phyloP scores from a whole-genome alignment of 2,797 vertebrate genomes.

The Mycteria americana region DNA sequence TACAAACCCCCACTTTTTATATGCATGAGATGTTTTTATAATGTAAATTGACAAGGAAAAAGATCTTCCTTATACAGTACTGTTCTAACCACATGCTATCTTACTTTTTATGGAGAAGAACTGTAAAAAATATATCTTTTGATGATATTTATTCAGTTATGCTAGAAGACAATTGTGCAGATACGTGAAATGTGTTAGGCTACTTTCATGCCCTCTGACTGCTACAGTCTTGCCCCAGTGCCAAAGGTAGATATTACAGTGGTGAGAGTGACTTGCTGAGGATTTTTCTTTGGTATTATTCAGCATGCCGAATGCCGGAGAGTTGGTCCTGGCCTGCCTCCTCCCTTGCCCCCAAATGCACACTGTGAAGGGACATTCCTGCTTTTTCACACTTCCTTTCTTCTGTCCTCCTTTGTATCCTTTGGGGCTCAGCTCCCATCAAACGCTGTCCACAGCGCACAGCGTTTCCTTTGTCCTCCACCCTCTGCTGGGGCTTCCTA shows the following conservation, averaged over 20 bases:
- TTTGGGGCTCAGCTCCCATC: neutral
- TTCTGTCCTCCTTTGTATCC: neutral
- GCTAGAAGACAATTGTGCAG: neutral
- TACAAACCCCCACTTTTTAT: constrained; percentile 27
- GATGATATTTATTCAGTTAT: constrained; percentile 22
- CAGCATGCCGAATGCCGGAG: neutral
- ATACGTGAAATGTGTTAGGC: neutral
- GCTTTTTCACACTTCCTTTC: neutral
- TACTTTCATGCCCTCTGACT: neutral
- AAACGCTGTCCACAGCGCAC: neutral
- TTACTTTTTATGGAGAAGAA: constrained; percentile 16
- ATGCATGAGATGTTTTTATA: constrained; percentile 59
- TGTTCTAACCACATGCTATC: constrained; percentile 3
- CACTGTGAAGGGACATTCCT: neutral
- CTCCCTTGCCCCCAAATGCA: neutral
- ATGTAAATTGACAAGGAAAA: constrained; percentile 58
- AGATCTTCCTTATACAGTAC: constrained; percentile 2
- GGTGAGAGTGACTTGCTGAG: neutral
- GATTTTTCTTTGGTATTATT: neutral
- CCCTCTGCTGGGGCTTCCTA: neutral
- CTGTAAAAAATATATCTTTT: neutral
- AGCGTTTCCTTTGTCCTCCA: neutral
- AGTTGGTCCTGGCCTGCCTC: neutral
- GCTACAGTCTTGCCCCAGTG: neutral
- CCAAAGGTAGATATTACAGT: neutral